These are phyloP conservation scores for Pungitius pungitius DNA, from an alignment of 2,113 vertebrate species.

Conservation along the genomic window DNA sequence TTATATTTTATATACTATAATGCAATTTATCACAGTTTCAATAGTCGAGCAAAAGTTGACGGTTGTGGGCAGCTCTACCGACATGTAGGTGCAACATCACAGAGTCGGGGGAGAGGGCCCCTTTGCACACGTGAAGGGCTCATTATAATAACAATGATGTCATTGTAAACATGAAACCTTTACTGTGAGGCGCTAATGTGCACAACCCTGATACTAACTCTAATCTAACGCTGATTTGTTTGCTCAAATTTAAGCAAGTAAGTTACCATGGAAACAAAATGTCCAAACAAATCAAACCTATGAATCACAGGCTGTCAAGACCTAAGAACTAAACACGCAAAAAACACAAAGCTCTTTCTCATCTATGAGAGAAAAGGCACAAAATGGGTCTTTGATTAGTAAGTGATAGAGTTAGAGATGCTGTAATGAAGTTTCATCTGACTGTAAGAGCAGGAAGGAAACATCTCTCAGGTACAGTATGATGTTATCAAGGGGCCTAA, in stretches of 20 bases:
- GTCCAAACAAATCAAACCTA: background rate
- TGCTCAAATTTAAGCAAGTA: background rate
- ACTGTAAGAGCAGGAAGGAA: conserved; percentile 75
- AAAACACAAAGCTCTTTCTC: background rate
- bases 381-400: conserved; percentile 60
- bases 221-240: background rate
- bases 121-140: too few species aligned
- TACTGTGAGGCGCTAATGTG: background rate
- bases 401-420: conserved; percentile 53
- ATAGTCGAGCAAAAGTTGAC: background rate
- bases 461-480: conserved; percentile 69
- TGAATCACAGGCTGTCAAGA: background rate
- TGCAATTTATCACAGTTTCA: background rate
- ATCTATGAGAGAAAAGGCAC: conserved; percentile 46
- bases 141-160: too few species aligned
- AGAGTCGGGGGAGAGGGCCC: too few species aligned
- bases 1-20: too few species aligned
- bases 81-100: background rate
- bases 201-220: background rate
- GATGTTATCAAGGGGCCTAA: conserved; percentile 76
- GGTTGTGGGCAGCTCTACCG: background rate
- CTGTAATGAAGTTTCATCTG: conserved; percentile 72
- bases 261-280: background rate
- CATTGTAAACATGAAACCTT: too few species aligned
- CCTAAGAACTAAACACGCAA: conserved; percentile 3